These are phyloP conservation scores for Lepidochrysops patricia DNA, from an alignment of 2,888 invertebrate species.

Conservation along the genomic window DNA sequence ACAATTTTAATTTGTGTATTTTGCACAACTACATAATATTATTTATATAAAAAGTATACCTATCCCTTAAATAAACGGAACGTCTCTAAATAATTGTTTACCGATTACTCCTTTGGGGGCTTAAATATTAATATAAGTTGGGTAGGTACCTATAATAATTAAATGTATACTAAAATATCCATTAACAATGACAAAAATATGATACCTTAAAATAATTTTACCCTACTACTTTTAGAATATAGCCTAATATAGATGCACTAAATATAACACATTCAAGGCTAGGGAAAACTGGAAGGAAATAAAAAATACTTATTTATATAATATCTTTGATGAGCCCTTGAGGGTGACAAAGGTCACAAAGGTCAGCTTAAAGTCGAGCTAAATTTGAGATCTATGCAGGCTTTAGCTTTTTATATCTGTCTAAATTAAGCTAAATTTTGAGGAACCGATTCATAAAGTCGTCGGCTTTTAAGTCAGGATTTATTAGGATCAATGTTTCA, in stretches of 20 bases:
- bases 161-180: background rate
- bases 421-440: background rate
- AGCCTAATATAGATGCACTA: background rate
- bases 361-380: background rate
- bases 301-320: conserved; percentile 2
- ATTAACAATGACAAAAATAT: no score
- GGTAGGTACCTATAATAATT: background rate
- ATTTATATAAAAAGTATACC: no score
- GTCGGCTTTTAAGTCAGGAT: background rate
- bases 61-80: no score
- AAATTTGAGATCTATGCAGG: background rate
- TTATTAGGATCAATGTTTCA: background rate
- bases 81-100: background rate
- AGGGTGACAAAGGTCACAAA: conserved; percentile 3
- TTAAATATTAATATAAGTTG: no score
- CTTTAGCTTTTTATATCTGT: background rate
- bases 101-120: background rate
- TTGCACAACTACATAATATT: no score
- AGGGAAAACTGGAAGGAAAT: background rate
- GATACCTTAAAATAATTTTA: background rate
- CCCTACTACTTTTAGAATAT: background rate
- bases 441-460: background rate
- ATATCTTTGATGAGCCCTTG: background rate
- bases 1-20: no score
- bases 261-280: background rate